These are phyloP conservation scores for Tetramorium simillimum DNA, from an alignment of 1,140 invertebrate genomes.

Conservation along the genomic window DNA sequence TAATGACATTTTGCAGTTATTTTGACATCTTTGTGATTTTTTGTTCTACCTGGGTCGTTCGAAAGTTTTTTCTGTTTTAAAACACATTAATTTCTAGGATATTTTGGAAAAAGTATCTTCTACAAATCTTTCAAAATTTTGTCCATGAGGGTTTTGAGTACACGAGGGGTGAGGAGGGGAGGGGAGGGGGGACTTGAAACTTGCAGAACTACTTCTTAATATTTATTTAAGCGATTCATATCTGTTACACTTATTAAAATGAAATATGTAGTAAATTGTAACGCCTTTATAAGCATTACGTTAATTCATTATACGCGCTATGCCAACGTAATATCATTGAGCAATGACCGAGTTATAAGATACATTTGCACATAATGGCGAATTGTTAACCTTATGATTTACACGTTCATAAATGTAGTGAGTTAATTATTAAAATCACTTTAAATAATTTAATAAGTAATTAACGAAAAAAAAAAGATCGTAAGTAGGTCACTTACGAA, in stretches of 20 bases:
- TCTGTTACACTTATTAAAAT: not conserved
- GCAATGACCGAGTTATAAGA: conserved; percentile 2
- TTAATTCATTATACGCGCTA: conserved; percentile 17
- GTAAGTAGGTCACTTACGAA: not conserved
- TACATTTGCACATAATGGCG: conserved; percentile 37
- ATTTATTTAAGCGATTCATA: conserved; percentile 11
- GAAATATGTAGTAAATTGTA: not conserved
- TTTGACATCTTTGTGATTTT: too few relatives aligned
- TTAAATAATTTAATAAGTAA: conserved; percentile 8
- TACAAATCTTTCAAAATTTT: not conserved
- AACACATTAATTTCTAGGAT: not conserved
- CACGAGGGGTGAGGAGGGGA: not conserved
- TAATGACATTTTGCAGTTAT: too few relatives aligned
- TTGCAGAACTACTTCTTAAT: not conserved
- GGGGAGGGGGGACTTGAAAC: not conserved
- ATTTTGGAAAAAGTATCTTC: not conserved
- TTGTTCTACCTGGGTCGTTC: too few relatives aligned
- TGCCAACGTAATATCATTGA: conserved; percentile 21
- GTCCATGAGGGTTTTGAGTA: too few relatives aligned
- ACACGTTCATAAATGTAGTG: not conserved
- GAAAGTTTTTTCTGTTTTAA: too few relatives aligned
- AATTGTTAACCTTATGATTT: conserved; percentile 20
- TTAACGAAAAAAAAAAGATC: not conserved
- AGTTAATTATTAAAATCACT: conserved; percentile 3
- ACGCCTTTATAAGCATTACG: not conserved